These are phyloP conservation scores for Cichladusa arquata DNA, from an alignment of 2,113 vertebrate species.

Conservation along the genomic window DNA sequence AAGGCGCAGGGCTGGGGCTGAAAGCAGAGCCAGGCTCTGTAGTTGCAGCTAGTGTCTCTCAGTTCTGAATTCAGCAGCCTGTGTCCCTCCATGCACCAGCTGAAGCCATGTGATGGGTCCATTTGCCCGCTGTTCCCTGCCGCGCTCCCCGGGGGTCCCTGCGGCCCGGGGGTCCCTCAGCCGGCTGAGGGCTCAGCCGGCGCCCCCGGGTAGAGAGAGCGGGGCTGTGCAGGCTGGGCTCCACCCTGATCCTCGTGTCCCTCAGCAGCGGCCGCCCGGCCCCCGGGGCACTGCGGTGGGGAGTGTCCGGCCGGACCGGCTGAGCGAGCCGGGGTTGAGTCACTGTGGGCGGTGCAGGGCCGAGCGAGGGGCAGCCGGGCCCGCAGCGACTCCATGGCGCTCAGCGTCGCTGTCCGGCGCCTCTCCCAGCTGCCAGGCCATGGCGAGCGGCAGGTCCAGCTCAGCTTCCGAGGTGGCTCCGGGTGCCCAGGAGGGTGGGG, in stretches of 20 bases:
- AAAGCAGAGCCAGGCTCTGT: not conserved
- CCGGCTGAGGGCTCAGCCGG: accelerated
- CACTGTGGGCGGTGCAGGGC: not conserved
- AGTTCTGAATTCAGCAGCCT: not conserved
- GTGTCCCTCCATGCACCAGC: accelerated
- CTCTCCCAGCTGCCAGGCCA: conserved; percentile 81
- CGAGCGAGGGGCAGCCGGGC: not conserved
- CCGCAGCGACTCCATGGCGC: conserved; percentile 74
- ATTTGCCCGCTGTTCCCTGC: not conserved
- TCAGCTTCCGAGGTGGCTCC: conserved; percentile 83
- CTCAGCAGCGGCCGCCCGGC: not conserved
- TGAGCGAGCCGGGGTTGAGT: conserved; percentile 50
- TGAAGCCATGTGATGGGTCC: not conserved
- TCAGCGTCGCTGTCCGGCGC: conserved; percentile 77
- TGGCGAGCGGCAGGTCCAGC: conserved; percentile 82
- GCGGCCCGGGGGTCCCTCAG: accelerated
- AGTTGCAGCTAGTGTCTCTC: accelerated
- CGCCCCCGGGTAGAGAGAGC: too few species aligned
- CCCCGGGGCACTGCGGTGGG: not conserved
- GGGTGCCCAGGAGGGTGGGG: too few species aligned
- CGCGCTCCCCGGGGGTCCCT: accelerated
- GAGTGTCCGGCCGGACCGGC: conserved; percentile 53
- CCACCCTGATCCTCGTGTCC: too few species aligned
- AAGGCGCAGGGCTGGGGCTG: not conserved
- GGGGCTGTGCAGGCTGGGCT: not conserved